Conservation (phyloP, 1,140 invertebrate species). For the Leptinotarsa lineolata region DNA sequence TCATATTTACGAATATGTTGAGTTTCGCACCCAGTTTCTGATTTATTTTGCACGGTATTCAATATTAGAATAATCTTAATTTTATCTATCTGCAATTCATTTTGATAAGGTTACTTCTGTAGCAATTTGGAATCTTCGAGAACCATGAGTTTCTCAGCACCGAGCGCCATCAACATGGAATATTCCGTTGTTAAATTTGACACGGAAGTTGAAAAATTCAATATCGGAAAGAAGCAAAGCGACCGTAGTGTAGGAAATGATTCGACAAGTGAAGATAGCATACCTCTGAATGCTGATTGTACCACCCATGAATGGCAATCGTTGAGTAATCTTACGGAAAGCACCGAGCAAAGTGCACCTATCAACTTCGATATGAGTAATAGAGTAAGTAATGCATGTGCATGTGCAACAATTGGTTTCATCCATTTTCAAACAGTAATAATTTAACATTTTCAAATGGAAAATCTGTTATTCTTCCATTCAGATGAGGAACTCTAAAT, state of each 20-base stretch:
- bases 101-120: constrained; percentile 14
- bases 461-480: neutral
- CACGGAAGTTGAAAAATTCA: constrained; percentile 51
- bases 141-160: constrained; percentile 79
- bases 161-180: constrained; percentile 84
- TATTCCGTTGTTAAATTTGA: constrained; percentile 71
- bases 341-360: constrained; percentile 85
- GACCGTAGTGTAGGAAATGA: constrained; percentile 38
- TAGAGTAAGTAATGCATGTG: constrained; percentile 62
- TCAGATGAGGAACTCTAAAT: too few species aligned
- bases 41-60: too few species aligned
- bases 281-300: constrained; percentile 58
- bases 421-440: too few species aligned
- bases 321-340: constrained; percentile 81
- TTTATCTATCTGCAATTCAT: neutral
- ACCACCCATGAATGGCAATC: constrained; percentile 73
- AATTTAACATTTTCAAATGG: neutral
- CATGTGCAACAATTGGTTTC: too few species aligned
- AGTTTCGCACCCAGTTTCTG: too few species aligned
- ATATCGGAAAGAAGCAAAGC: constrained; percentile 34
- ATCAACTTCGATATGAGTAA: constrained; percentile 92
- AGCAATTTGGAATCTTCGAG: constrained; percentile 68
- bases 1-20: too few species aligned
- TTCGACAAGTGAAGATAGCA: constrained; percentile 58
- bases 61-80: too few species aligned